Percentiles rank a stretch among this genome's conserved stretches.
Conservation (phyloP, 2,113 vertebrate genomes). For the Pollachius pollachius region DNA sequence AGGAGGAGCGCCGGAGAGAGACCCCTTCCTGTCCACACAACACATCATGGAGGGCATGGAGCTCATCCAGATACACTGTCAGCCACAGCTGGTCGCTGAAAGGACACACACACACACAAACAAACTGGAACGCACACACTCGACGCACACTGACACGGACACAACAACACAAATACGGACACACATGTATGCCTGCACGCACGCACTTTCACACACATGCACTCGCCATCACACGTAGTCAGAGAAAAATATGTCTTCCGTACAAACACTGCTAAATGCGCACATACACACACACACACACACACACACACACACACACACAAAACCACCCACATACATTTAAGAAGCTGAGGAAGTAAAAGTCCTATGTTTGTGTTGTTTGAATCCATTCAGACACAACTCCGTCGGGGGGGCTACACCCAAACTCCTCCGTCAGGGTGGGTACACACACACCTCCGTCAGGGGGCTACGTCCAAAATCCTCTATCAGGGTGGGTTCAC, state of each 20-base stretch:
- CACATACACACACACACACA: neutral
- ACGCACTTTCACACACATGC: constrained; percentile 1
- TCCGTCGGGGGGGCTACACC: neutral
- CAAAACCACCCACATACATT: constrained; percentile 1
- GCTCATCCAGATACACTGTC: constrained; percentile 9
- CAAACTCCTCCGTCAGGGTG: constrained; percentile 28
- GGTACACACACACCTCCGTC: too few relatives aligned
- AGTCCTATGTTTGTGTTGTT: neutral
- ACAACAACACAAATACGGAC: neutral
- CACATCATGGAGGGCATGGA: constrained; percentile 10
- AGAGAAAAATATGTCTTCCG: neutral
- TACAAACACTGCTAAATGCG: neutral
- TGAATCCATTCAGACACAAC: too few relatives aligned
- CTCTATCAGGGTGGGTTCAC: constrained; percentile 22
- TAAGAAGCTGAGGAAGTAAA: too few relatives aligned
- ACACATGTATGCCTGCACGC: constrained; percentile 1
- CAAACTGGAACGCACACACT: neutral
- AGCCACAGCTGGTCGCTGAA: constrained; percentile 11
- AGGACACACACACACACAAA: constrained; percentile 1
- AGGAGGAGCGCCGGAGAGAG: neutral
- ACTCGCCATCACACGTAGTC: neutral
- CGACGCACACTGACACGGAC: neutral
- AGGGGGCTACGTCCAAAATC: constrained; percentile 11
- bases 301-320: neutral
- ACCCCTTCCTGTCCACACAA: neutral